These are phyloP conservation scores for Paradisaea rubra DNA, from an alignment of 2,113 vertebrate genomes.

Conservation along the genomic window DNA sequence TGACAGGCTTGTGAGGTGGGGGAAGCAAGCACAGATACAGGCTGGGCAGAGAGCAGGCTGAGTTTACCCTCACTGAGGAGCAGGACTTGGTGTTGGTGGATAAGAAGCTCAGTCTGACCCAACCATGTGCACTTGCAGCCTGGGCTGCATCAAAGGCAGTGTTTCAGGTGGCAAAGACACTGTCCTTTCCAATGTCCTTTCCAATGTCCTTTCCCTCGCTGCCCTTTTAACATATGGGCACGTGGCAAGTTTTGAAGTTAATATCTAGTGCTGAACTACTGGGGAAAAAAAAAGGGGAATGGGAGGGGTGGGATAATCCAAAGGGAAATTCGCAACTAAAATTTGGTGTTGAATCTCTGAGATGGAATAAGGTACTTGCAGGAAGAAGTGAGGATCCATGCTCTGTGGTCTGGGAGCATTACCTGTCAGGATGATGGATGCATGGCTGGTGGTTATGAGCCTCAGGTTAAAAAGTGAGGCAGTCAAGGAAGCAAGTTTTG, in stretches of 20 bases:
- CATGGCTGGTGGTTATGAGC: neutral
- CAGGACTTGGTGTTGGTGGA: neutral
- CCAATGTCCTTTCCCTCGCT: neutral
- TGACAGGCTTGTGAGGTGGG: neutral
- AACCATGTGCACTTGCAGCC: neutral
- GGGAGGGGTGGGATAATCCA: neutral
- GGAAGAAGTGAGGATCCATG: neutral
- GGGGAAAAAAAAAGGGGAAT: neutral
- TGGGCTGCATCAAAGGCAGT: neutral
- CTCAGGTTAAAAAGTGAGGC: neutral
- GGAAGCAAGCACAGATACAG: neutral
- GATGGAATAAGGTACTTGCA: neutral
- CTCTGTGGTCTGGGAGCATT: neutral
- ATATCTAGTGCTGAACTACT: neutral
- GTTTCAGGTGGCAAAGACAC: neutral
- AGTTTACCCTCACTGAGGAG: neutral
- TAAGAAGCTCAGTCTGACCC: neutral
- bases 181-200: neutral
- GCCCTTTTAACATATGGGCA: neutral
- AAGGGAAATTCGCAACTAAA: neutral
- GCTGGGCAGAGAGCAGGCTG: neutral
- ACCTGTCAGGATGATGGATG: neutral
- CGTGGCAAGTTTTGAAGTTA: neutral
- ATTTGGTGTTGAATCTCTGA: neutral
- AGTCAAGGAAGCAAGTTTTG: neutral